Percentiles rank a stretch among this genome's conserved stretches.
phyloP scores from a whole-genome alignment of 2,113 vertebrate species.

The Carollia perspicillata region DNA sequence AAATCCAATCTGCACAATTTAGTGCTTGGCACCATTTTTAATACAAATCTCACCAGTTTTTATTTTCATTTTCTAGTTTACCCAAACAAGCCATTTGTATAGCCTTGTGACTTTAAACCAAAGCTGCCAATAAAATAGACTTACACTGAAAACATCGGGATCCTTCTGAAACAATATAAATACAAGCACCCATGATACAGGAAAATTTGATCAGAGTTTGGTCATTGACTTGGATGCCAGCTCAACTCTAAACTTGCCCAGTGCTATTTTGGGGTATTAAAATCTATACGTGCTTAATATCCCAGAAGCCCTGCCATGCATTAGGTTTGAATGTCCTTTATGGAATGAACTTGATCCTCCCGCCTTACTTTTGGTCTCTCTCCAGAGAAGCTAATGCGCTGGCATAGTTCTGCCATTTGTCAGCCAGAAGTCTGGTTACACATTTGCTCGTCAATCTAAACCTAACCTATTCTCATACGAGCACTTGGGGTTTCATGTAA shows the following conservation, averaged over 20 bases:
- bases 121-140: constrained; percentile 65
- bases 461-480: constrained; percentile 84
- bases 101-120: constrained; percentile 47
- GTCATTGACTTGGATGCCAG: constrained; percentile 48
- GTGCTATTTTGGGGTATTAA: constrained; percentile 65
- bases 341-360: constrained; percentile 80
- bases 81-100: constrained; percentile 61
- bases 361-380: constrained; percentile 79
- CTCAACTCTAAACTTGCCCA: constrained; percentile 57
- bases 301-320: constrained; percentile 73
- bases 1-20: constrained; percentile 37
- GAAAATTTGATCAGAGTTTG: constrained; percentile 42
- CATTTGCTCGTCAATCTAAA: constrained; percentile 90
- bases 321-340: constrained; percentile 79
- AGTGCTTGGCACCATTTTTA: constrained; percentile 42
- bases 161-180: constrained; percentile 67
- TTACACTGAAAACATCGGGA: constrained; percentile 60
- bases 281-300: constrained; percentile 70
- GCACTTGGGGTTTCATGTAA: constrained; percentile 85
- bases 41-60: constrained; percentile 60
- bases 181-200: constrained; percentile 54
- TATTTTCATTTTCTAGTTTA: constrained; percentile 69
- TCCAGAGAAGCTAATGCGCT: constrained; percentile 83
- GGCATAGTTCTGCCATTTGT: constrained; percentile 89
- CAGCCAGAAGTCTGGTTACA: constrained; percentile 88